Base-by-base conservation (phyloP, 2,113 vertebrate genomes). In the Colossoma macropomum region DNA sequence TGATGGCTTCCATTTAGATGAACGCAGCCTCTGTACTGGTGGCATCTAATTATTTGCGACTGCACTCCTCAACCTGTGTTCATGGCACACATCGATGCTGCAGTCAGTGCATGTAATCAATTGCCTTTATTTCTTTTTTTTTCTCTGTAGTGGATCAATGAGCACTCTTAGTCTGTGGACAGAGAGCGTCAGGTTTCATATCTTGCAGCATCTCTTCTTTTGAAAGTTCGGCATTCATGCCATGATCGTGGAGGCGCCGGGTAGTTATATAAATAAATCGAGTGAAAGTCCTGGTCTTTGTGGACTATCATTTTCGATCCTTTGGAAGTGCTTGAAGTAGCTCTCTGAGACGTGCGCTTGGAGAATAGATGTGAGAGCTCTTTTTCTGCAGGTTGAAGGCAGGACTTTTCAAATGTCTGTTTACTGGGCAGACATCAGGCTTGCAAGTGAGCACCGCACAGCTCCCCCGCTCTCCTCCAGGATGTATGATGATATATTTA, bases 1-100 rank as follows among this genome's bases (percentile, higher is more conserved):
- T 17, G 16, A 86, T 86, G 80, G 81, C 83, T 76, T 85, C 85
- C 85, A 89, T 89, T 91, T 89, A 85, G 82, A 82, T 84, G 84
- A 83, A 88, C 88, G 85, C 87, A 70, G 83, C 27, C 32, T 90
- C 86, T 78, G 82, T 86, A 84, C 80, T 78, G 84, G 83, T 87
- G 88, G 85, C 88, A 91, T 92, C 87, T 86, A 82, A 65, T 10
- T 50, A 52, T 17, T 54, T 54, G 28, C 19, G 25, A 50, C 12
- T 11, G 28, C 48, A 23, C 1, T 23, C 16, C 48, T 73, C 69
- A 54, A 27, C 27, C 45, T 74, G 60, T 74, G 28, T 66, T 41
- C 65, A 75, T 23, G 62, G 34, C n/a, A 62, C 25, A 27, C 17
- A 59, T 56, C n/a, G 30, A n/a, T 56, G 28, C 48, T 66, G 25